phyloP scores from a whole-genome alignment of 2,797 vertebrate genomes.

The Lacerta agilis region DNA sequence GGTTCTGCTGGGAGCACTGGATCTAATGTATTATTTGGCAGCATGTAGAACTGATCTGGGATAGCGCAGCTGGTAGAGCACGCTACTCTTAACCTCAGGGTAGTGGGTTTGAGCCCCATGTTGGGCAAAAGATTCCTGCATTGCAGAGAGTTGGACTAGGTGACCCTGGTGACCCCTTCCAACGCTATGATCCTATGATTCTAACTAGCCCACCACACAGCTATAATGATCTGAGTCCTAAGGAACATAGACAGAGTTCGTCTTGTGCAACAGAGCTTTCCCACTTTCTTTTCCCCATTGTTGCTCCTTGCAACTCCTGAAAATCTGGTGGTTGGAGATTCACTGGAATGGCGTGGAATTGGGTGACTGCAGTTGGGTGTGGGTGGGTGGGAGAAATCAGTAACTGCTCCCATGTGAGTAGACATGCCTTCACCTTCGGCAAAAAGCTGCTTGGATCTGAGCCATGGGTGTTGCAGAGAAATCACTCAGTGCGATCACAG shows the following conservation, averaged over 20 bases:
- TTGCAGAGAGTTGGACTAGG: too few species aligned
- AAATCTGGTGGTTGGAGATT: background rate
- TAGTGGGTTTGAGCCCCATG: too few species aligned
- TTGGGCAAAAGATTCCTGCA: too few species aligned
- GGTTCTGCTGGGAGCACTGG: background rate
- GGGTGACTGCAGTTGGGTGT: background rate
- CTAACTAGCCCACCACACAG: too few species aligned
- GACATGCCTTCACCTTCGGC: background rate
- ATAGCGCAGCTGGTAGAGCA: too few species aligned
- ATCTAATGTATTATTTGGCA: too few species aligned
- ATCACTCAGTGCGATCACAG: too few species aligned
- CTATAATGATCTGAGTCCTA: background rate
- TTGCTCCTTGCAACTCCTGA: background rate
- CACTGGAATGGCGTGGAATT: background rate
- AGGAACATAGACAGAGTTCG: background rate
- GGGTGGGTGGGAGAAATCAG: too few species aligned
- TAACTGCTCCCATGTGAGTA: background rate
- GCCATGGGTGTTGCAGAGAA: background rate
- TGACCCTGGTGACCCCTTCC: too few species aligned
- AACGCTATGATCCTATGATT: too few species aligned
- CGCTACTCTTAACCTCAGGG: too few species aligned
- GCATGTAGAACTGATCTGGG: too few species aligned
- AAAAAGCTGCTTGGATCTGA: background rate
- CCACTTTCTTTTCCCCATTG: background rate
- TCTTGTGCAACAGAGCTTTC: background rate